Evolutionary conservation across 2,797 vertebrate species (phyloP).

Genomic region (Hylomyscus alleni): DNA sequence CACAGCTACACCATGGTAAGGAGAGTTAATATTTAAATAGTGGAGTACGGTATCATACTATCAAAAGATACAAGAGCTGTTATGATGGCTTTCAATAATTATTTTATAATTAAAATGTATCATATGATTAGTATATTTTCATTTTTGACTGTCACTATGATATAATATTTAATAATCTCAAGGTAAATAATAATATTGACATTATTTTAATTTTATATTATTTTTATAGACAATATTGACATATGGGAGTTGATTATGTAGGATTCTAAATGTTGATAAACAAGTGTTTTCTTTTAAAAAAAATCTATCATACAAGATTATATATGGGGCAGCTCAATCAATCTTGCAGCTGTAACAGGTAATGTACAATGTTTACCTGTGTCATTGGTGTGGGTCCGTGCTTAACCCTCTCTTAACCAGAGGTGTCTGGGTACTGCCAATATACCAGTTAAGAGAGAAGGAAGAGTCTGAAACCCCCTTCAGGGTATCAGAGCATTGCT

Average conservation of each 20-base stretch:
- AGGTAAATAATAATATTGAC: background rate
- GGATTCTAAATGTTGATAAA: background rate
- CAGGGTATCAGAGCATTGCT: background rate
- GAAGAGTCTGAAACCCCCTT: background rate
- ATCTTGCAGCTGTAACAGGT: background rate
- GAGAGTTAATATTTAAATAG: background rate
- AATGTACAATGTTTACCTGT: background rate
- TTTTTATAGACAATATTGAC: background rate
- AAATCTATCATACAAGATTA: background rate
- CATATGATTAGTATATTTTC: background rate
- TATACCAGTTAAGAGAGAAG: background rate
- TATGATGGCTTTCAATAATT: background rate
- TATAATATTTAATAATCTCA: background rate
- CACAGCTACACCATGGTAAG: conserved; percentile 92
- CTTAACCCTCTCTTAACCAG: background rate
- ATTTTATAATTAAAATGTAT: background rate
- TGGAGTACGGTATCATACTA: background rate
- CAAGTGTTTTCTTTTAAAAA: background rate
- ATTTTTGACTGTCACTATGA: background rate
- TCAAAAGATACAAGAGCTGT: background rate
- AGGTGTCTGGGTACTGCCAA: background rate
- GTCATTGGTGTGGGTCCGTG: background rate
- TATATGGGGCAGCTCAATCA: background rate
- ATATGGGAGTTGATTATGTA: background rate
- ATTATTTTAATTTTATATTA: background rate